phyloP scores from a whole-genome alignment of 2,113 vertebrate species.

The Oryctolagus cuniculus region mOryCun1.1 NC_091432.1:215682501-215683000 shows the following conservation, averaged over 20 bases:
- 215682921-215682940: constrained; percentile 18
- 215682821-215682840: not conserved
- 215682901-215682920: not conserved
- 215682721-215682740: not conserved
- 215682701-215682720: not conserved
- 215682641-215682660: not conserved
- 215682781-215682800: constrained; percentile 65
- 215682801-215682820: constrained; percentile 58
- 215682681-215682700: not conserved
- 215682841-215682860: not conserved
- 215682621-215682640: not conserved
- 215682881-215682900: not conserved
- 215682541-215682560: not conserved
- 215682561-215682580: not conserved
- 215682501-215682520: not conserved
- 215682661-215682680: not conserved
- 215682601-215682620: not conserved
- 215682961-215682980: not conserved
- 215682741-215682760: not conserved
- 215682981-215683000: constrained; percentile 50
- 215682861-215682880: not conserved
- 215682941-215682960: not conserved
- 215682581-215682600: not conserved
- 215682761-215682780: not conserved
- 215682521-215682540: not conserved